Evolutionary conservation across 2,888 invertebrate species (phyloP).

Genomic region (Orchesella flavescens): DNA sequence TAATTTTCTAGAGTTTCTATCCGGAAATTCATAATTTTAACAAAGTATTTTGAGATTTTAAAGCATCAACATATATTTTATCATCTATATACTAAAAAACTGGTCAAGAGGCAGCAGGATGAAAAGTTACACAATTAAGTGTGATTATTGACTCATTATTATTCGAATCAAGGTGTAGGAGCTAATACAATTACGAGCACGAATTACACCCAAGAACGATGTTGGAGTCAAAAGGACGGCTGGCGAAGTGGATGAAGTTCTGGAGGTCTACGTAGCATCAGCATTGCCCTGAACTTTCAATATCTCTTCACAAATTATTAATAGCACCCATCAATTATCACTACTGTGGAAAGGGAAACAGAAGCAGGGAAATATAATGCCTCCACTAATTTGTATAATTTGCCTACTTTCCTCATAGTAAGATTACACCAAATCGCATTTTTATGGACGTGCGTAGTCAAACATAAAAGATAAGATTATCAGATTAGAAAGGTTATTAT

Average conservation of each 20-base stretch:
- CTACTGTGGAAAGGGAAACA: constrained; percentile 21
- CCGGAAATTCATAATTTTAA: constrained; percentile 22
- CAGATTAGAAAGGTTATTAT: constrained; percentile 32
- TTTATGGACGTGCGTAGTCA: constrained; percentile 28
- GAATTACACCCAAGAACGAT: neutral
- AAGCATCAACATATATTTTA: neutral
- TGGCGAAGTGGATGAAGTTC: neutral
- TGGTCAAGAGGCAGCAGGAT: neutral
- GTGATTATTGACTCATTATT: constrained; percentile 48
- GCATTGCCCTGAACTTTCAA: too few relatives aligned
- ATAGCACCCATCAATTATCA: constrained; percentile 52
- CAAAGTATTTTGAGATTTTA: neutral
- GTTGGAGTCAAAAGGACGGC: neutral
- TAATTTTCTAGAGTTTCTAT: neutral
- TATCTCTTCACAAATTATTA: constrained; percentile 18
- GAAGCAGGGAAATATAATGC: constrained; percentile 6
- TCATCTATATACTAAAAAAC: neutral
- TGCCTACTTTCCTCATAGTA: neutral
- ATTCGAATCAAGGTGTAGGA: constrained; percentile 34
- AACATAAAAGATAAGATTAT: constrained; percentile 44
- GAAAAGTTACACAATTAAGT: constrained; percentile 13
- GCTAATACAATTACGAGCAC: constrained; percentile 17
- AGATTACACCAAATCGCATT: neutral
- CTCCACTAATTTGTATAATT: neutral
- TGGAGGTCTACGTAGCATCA: constrained; percentile 48